Conservation (phyloP, 2,797 vertebrate genomes). For the Prunella strophiata region DNA sequence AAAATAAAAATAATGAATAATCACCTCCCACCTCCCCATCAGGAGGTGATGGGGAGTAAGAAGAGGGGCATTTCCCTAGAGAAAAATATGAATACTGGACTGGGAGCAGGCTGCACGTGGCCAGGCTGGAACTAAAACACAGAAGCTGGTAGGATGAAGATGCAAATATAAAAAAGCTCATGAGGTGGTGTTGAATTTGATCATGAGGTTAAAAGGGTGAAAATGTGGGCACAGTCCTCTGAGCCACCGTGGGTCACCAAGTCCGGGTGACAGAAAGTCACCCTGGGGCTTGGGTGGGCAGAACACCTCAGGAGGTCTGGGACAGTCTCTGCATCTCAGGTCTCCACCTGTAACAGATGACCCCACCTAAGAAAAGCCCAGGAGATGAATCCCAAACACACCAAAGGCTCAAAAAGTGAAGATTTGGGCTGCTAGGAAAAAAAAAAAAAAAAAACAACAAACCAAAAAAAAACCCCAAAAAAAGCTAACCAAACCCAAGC, state of each 20-base stretch:
- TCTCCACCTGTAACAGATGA: not conserved
- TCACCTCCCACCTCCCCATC: no score
- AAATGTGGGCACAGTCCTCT: no score
- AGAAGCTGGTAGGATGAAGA: not conserved
- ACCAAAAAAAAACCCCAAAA: no score
- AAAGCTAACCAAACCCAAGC: not conserved
- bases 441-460: not conserved
- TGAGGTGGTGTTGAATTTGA: no score
- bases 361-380: not conserved
- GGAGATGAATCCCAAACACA: not conserved
- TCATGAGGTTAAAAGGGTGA: rapidly evolving
- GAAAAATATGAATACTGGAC: not conserved
- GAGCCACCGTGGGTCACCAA: not conserved
- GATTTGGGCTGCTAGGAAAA: not conserved
- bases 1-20: no score
- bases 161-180: not conserved
- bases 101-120: not conserved
- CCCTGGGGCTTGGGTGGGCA: not conserved
- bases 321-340: not conserved
- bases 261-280: not conserved
- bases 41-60: not conserved
- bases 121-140: not conserved
- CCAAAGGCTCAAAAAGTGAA: not conserved
- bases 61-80: not conserved
- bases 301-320: not conserved